Conservation (phyloP, 2,113 vertebrate genomes). For the Phylloscopus trochilus region DNA sequence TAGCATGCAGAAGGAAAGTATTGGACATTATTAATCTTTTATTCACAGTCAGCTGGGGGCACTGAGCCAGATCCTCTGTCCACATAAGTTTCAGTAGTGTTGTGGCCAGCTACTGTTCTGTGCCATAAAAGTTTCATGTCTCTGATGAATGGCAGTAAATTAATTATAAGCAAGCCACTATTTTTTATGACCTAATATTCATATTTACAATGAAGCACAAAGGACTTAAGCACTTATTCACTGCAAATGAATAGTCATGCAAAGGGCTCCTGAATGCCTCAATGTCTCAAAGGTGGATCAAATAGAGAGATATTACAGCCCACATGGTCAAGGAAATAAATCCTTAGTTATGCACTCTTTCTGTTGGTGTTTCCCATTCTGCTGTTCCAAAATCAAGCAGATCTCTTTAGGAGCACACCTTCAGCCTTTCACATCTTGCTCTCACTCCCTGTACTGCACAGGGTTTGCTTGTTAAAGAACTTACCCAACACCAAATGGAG, state of each 20-base stretch:
- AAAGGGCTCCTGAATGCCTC: accelerated
- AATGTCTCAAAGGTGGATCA: not conserved
- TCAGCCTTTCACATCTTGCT: not conserved
- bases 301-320: not conserved
- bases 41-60: not conserved
- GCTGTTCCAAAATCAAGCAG: not conserved
- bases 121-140: not conserved
- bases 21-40: not conserved
- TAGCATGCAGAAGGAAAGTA: not conserved
- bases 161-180: not conserved
- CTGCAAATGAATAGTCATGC: not conserved
- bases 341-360: not conserved
- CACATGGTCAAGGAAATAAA: not conserved
- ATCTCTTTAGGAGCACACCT: not conserved
- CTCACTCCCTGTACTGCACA: not conserved
- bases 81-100: not conserved
- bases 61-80: not conserved
- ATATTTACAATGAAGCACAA: not conserved
- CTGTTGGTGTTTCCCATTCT: not conserved
- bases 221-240: not conserved
- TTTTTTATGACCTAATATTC: not conserved
- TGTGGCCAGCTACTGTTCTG: not conserved
- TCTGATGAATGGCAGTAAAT: not conserved
- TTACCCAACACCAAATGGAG: accelerated
- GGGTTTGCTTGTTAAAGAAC: not conserved